These are phyloP conservation scores for Cromileptes altivelis DNA, from an alignment of 2,113 vertebrate species.

Conservation along the genomic window DNA sequence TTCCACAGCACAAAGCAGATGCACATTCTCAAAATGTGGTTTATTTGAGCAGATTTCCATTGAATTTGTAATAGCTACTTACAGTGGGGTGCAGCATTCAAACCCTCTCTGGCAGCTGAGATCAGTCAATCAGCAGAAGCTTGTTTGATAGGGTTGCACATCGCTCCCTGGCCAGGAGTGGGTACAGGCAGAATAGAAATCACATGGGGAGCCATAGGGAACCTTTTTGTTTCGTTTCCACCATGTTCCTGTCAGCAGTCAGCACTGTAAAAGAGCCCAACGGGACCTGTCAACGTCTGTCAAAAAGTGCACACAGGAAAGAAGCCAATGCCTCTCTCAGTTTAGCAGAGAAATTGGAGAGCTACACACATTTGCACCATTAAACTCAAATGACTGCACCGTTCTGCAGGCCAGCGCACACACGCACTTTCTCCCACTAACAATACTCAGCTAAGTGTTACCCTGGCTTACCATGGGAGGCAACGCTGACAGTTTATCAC, in stretches of 20 bases:
- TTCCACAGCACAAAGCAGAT: neutral
- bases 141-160: slow-evolving; percentile 19
- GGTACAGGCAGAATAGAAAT: slow-evolving; percentile 39
- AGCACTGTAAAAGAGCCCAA: slow-evolving; percentile 62
- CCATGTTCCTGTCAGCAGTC: slow-evolving; percentile 71
- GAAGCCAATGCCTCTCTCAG: slow-evolving; percentile 41
- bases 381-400: slow-evolving; percentile 42
- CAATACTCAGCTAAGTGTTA: slow-evolving; percentile 5
- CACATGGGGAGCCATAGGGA: slow-evolving; percentile 46
- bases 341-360: slow-evolving; percentile 51
- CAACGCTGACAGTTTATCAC: neutral
- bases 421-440: neutral
- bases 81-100: neutral
- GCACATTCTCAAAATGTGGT: too few species aligned
- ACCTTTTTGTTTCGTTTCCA: slow-evolving; percentile 61
- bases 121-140: slow-evolving; percentile 37
- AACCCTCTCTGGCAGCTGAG: slow-evolving; percentile 21
- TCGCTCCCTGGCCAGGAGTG: slow-evolving; percentile 37
- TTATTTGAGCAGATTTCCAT: neutral
- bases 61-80: neutral
- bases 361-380: slow-evolving; percentile 43
- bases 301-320: slow-evolving; percentile 53
- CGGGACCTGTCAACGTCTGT: slow-evolving; percentile 64
- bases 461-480: neutral
- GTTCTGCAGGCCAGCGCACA: slow-evolving; percentile 25